These are phyloP conservation scores for Loriculus beryllinus DNA, from an alignment of 2,797 vertebrate species.

Conservation along the genomic window DNA sequence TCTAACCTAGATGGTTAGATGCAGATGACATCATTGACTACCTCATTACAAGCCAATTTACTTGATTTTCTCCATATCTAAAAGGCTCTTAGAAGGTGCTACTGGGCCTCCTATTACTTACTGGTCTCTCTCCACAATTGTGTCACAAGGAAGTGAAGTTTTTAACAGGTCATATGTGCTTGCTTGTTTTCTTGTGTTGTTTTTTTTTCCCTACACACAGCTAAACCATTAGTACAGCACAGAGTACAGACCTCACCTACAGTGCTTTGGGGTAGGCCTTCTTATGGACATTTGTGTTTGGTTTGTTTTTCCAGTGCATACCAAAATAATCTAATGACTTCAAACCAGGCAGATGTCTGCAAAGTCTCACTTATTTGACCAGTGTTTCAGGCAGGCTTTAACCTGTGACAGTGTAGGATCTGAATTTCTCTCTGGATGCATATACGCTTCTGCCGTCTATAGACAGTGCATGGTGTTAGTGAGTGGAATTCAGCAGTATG, in stretches of 20 bases:
- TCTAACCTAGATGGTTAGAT: background rate
- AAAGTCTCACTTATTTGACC: background rate
- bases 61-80: background rate
- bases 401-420: background rate
- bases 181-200: background rate
- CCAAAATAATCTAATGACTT: background rate
- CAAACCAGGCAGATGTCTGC: background rate
- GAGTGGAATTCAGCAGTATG: background rate
- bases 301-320: background rate
- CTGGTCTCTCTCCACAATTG: fast-evolving
- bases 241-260: too few species aligned
- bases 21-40: background rate
- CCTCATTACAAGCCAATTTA: background rate
- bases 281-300: background rate
- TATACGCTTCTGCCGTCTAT: background rate
- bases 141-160: background rate
- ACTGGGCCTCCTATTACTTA: background rate
- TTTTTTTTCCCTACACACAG: fast-evolving
- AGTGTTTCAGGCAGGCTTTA: background rate
- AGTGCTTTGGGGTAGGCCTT: background rate
- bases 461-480: background rate
- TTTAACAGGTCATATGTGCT: background rate
- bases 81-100: background rate
- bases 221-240: background rate
- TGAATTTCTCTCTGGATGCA: background rate